These are phyloP conservation scores for Sus cebifrons DNA, from an alignment of 2,797 vertebrate species.

Conservation along the genomic window DNA sequence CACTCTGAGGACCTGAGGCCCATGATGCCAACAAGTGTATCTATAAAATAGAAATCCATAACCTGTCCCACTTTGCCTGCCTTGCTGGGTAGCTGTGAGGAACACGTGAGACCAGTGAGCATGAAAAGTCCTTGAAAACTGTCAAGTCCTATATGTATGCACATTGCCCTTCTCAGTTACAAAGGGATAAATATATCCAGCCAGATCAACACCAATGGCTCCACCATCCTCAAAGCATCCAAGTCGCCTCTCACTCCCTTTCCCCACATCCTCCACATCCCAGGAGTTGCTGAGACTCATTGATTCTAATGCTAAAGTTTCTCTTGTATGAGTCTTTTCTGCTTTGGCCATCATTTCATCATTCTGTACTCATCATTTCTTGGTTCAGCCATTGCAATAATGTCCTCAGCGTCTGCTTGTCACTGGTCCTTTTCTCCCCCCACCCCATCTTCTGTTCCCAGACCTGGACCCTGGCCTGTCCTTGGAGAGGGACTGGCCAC, in stretches of 20 bases:
- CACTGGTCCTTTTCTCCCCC: neutral
- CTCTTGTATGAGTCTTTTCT: neutral
- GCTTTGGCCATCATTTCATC: fast-evolving
- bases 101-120: neutral
- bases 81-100: neutral
- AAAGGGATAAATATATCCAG: neutral
- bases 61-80: neutral
- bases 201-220: fast-evolving
- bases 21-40: neutral
- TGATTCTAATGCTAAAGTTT: neutral
- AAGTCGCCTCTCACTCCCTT: neutral
- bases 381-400: neutral
- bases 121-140: neutral
- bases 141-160: fast-evolving
- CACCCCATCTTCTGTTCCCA: neutral
- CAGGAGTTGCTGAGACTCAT: neutral
- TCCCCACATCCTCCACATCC: neutral
- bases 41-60: neutral
- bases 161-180: neutral
- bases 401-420: neutral
- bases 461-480: neutral
- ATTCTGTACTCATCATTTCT: fast-evolving
- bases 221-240: neutral
- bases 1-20: neutral
- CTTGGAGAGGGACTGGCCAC: neutral